Percentiles rank a stretch among this genome's conserved stretches.
Evolutionary conservation across 2,888 invertebrate genomes (phyloP).

Genomic region (Meganola albula): DNA sequence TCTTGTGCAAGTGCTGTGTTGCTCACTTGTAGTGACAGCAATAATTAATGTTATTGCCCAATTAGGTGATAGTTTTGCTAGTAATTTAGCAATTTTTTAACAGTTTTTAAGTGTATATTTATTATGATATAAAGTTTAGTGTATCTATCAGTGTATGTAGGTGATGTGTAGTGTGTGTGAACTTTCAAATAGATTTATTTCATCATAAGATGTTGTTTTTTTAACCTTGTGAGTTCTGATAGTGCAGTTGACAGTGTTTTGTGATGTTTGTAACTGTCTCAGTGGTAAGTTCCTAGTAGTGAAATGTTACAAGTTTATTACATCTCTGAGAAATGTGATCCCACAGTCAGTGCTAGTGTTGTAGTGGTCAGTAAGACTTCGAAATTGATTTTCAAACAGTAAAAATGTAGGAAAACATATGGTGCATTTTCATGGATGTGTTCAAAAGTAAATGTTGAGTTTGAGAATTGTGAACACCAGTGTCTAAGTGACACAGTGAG

Average conservation of each 20-base stretch:
- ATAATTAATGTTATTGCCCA: constrained; percentile 49
- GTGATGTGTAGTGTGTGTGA: constrained; percentile 76
- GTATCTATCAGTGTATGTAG: constrained; percentile 65
- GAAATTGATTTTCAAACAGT: too few species aligned
- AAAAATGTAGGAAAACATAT: constrained; percentile 19
- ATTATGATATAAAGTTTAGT: constrained; percentile 51
- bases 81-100: constrained; percentile 29
- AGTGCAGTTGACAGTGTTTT: constrained; percentile 42
- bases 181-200: constrained; percentile 67
- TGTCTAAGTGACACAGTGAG: too few species aligned
- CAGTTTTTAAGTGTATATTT: constrained; percentile 47
- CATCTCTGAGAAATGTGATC: too few species aligned
- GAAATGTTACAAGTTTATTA: constrained; percentile 22
- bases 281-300: constrained; percentile 17
- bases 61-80: constrained; percentile 50
- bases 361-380: constrained; percentile 25
- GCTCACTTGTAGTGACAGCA: constrained; percentile 55
- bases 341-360: constrained; percentile 24
- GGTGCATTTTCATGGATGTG: constrained; percentile 18
- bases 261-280: constrained; percentile 26
- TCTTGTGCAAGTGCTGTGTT: constrained; percentile 63
- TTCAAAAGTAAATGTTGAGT: constrained; percentile 8
- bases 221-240: constrained; percentile 67
- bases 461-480: constrained; percentile 18
- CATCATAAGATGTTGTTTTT: constrained; percentile 69